These are phyloP conservation scores for Lepidurus arcticus DNA, from an alignment of 1,140 invertebrate genomes.

Conservation along the genomic window DNA sequence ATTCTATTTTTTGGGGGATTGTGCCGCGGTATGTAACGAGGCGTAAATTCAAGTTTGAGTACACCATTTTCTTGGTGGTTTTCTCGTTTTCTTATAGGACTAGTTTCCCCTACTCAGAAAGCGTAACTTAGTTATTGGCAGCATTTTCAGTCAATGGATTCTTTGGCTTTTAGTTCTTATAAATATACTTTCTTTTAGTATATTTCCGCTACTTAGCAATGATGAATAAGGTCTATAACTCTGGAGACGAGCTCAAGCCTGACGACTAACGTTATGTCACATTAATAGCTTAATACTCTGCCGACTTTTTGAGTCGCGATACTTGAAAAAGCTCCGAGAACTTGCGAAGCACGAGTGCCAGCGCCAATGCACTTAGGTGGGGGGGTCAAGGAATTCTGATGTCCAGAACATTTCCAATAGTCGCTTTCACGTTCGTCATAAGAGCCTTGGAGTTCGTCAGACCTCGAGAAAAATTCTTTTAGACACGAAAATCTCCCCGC, in stretches of 20 bases:
- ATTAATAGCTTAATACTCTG: too few species aligned
- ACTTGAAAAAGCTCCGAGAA: too few species aligned
- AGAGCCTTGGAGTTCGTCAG: background rate
- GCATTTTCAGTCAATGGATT: too few species aligned
- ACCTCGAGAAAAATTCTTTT: background rate
- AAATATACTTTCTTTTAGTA: too few species aligned
- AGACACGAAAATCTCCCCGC: background rate
- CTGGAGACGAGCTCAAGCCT: too few species aligned
- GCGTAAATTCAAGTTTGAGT: conserved; percentile 1
- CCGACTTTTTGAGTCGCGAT: too few species aligned
- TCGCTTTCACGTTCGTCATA: background rate
- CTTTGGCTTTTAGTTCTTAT: too few species aligned
- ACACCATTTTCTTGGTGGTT: background rate
- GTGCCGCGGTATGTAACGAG: background rate
- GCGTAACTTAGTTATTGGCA: background rate
- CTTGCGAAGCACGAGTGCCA: too few species aligned
- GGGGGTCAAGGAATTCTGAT: background rate
- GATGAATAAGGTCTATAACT: too few species aligned
- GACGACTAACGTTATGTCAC: too few species aligned
- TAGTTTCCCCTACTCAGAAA: background rate
- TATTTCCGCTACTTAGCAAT: too few species aligned
- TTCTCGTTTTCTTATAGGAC: background rate
- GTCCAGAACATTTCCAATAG: background rate
- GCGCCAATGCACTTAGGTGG: background rate
- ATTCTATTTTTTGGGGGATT: background rate